phyloP scores from a whole-genome alignment of 2,888 invertebrate genomes.

The Allophyes oxyacanthae region DNA sequence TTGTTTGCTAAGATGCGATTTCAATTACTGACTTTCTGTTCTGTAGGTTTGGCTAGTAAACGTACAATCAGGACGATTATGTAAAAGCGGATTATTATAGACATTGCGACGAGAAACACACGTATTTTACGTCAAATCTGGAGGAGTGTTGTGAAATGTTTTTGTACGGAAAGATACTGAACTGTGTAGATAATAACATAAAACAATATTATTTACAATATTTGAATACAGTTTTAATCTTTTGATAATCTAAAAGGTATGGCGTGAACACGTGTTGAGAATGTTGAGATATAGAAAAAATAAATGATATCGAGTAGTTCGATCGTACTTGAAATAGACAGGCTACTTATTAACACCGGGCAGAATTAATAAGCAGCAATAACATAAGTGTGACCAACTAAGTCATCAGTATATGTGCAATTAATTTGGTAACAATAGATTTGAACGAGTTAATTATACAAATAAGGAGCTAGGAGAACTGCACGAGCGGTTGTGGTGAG shows the following conservation, averaged over 20 bases:
- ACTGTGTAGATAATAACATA: conserved; percentile 25
- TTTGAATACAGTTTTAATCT: conserved; percentile 27
- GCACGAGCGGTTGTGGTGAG: conserved; percentile 70
- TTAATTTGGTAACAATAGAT: conserved; percentile 46
- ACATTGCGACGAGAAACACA: conserved; percentile 60
- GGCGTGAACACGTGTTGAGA: conserved; percentile 23
- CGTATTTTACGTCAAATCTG: conserved; percentile 56
- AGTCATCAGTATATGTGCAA: conserved; percentile 14
- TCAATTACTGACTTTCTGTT: conserved; percentile 23
- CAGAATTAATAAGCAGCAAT: conserved; percentile 28
- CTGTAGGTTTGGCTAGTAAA: conserved; percentile 18
- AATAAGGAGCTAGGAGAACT: conserved; percentile 57
- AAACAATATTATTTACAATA: conserved; percentile 23
- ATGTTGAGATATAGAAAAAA: conserved; percentile 25
- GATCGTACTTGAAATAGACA: conserved; percentile 31
- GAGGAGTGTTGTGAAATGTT: conserved; percentile 55
- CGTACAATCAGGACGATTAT: conserved; percentile 45
- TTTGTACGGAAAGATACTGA: conserved; percentile 49
- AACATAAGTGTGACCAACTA: conserved; percentile 21
- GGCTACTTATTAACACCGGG: not conserved
- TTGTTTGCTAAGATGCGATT: conserved; percentile 33
- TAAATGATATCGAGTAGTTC: conserved; percentile 37
- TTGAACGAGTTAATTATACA: conserved; percentile 42
- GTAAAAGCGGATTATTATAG: conserved; percentile 54
- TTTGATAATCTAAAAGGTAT: conserved; percentile 18